Evolutionary conservation across 2,113 vertebrate species (phyloP).

Genomic region (Phrynocephalus versicolor): DNA sequence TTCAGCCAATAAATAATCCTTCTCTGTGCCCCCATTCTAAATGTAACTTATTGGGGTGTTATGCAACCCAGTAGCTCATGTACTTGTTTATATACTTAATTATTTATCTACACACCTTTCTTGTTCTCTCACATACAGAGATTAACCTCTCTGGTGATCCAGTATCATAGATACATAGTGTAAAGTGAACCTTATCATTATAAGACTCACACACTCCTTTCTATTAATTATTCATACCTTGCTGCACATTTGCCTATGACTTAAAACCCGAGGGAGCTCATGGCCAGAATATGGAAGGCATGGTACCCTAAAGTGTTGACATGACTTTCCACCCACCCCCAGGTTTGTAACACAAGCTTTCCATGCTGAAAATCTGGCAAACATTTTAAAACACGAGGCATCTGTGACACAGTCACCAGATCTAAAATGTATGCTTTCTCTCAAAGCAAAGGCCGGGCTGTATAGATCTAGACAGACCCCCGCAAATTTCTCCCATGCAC

Average conservation of each 20-base stretch:
- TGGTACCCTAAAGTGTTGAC: too few relatives aligned
- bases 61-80: slow-evolving; percentile 18
- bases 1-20: not conserved
- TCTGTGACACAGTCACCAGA: slow-evolving; percentile 18
- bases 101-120: slow-evolving; percentile 30
- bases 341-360: too few relatives aligned
- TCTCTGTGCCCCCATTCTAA: not conserved
- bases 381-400: slow-evolving; percentile 1
- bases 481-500: not conserved
- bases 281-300: too few relatives aligned
- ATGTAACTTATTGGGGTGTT: slow-evolving; percentile 11
- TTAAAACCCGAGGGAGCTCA: not conserved
- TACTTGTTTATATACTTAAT: slow-evolving; percentile 34
- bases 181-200: not conserved
- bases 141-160: not conserved
- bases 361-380: not conserved
- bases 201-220: slow-evolving; percentile 18
- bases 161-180: slow-evolving; percentile 35
- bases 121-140: slow-evolving; percentile 10
- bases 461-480: not conserved
- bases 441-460: not conserved
- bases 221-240: slow-evolving; percentile 10
- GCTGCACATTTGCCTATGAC: not conserved
- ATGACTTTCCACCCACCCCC: too few relatives aligned
- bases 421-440: not conserved